phyloP scores from a whole-genome alignment of 2,888 invertebrate species.

The Trichogramma dendrolimi region DNA sequence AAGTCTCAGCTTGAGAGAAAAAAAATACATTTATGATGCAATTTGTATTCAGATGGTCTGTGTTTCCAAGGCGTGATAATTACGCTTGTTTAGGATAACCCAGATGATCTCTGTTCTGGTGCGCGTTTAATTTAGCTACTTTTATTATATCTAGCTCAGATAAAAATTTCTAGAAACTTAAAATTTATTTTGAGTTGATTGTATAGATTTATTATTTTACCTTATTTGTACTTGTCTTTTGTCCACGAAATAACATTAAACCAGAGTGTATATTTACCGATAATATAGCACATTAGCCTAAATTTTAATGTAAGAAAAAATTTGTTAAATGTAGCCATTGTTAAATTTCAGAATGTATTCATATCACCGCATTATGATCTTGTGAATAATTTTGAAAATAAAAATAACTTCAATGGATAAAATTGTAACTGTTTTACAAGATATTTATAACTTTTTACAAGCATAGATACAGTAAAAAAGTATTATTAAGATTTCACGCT shows the following conservation, averaged over 20 bases:
- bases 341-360: slow-evolving; percentile 43
- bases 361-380: slow-evolving; percentile 37
- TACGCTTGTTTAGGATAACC: slow-evolving; percentile 29
- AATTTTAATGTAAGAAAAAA: slow-evolving; percentile 33
- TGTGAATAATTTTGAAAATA: slow-evolving; percentile 32
- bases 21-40: slow-evolving; percentile 26
- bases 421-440: slow-evolving; percentile 24
- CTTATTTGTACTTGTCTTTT: slow-evolving; percentile 35
- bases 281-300: slow-evolving; percentile 31
- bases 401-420: slow-evolving; percentile 28
- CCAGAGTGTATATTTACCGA: slow-evolving; percentile 43
- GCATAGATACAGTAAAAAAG: slow-evolving; percentile 13
- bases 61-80: slow-evolving; percentile 22
- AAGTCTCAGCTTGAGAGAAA: neutral
- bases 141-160: slow-evolving; percentile 36
- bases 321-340: slow-evolving; percentile 37
- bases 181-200: slow-evolving; percentile 31
- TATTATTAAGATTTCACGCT: slow-evolving; percentile 25
- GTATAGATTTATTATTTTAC: slow-evolving; percentile 41
- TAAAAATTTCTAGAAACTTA: slow-evolving; percentile 26
- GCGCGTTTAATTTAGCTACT: slow-evolving; percentile 38
- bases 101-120: slow-evolving; percentile 33
- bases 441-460: slow-evolving; percentile 5
- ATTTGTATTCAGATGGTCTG: slow-evolving; percentile 28
- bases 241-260: slow-evolving; percentile 36